Base-by-base conservation (phyloP, 2,113 vertebrate genomes). In the Saccopteryx leptura region DNA sequence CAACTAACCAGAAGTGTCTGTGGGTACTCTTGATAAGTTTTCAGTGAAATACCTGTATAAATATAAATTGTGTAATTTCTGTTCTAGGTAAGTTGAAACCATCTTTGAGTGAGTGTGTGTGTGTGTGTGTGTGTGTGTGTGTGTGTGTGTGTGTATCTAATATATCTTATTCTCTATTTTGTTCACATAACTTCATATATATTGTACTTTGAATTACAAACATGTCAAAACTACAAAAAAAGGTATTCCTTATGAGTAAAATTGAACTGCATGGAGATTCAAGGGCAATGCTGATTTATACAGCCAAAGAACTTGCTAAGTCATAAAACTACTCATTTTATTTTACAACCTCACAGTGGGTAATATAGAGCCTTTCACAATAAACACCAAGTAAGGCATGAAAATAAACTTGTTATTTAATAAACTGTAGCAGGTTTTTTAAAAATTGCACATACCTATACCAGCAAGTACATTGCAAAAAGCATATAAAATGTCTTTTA, bases 311-410 rank as follows among this genome's bases (percentile, higher is more conserved):
- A 56, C 9, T 75, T 81, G 54, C 28, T 56, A 75, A 76, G 23
- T 93, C 31, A 95, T 87, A 82, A 74, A 78, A 74, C 33, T 60
- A 75, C 71, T 87, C 3, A 58, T 69, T 82, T 93, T 86, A 80
- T 58, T 86, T 96, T 9, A 69, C 52, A 86, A 39, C 10, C 10
- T 91, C 31, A 68, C 24, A 52, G 19, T 54, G 15, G 23, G 28
- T 56, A 87, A 89, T 74, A 89, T 11, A 52, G 46, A 60, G 3
- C 10, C 39, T 88, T 85, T 61, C 61, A 39, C 12, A 52, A n/a
- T 50, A 24, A 63, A 91, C 74, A 71, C 26, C 28, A 56, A 92
- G 3, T 46, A 89, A 91, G 26, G 65, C 5, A 15, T 65, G 69
- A 82, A 56, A 94, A 82, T 66, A 78, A 52, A 61, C 18, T 63